These are phyloP conservation scores for Cotesia typhae DNA, from an alignment of 1,140 invertebrate genomes.

Conservation along the genomic window DNA sequence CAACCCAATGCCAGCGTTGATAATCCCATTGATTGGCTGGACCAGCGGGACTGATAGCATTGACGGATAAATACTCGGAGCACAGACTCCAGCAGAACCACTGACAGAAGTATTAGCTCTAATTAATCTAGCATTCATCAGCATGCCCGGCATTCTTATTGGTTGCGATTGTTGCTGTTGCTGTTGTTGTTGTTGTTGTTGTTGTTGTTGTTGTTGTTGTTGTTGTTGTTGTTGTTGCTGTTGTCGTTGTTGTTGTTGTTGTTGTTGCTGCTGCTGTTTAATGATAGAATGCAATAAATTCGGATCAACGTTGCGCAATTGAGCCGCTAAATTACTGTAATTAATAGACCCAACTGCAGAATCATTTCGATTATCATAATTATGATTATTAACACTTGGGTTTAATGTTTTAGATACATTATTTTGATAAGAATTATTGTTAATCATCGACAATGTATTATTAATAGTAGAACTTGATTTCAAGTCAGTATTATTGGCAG, in stretches of 20 bases:
- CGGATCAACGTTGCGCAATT: too few relatives aligned
- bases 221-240: slow-evolving; percentile 37
- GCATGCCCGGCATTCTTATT: slow-evolving; percentile 48
- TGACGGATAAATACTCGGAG: slow-evolving; percentile 45
- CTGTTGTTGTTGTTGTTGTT: slow-evolving; percentile 44
- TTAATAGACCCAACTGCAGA: slow-evolving; percentile 39
- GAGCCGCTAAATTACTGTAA: too few relatives aligned
- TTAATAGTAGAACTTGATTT: slow-evolving; percentile 45
- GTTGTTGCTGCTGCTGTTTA: slow-evolving; percentile 21
- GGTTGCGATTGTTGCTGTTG: slow-evolving; percentile 41
- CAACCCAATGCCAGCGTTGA: slow-evolving; percentile 51
- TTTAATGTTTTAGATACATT: slow-evolving; percentile 27
- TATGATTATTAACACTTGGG: slow-evolving; percentile 44
- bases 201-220: slow-evolving; percentile 43
- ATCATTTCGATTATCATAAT: slow-evolving; percentile 52
- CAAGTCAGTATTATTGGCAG: slow-evolving; percentile 52
- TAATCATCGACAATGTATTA: slow-evolving; percentile 10
- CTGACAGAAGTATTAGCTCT: slow-evolving; percentile 28
- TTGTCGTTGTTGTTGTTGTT: slow-evolving; percentile 41
- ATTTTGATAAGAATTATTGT: slow-evolving; percentile 51
- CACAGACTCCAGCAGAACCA: slow-evolving; percentile 29
- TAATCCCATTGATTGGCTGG: slow-evolving; percentile 36
- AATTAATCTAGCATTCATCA: slow-evolving; percentile 57
- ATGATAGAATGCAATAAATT: too few relatives aligned
- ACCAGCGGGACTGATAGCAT: slow-evolving; percentile 47